These are phyloP conservation scores for Habrosyne pyritoides DNA, from an alignment of 2,888 invertebrate genomes.

Conservation along the genomic window DNA sequence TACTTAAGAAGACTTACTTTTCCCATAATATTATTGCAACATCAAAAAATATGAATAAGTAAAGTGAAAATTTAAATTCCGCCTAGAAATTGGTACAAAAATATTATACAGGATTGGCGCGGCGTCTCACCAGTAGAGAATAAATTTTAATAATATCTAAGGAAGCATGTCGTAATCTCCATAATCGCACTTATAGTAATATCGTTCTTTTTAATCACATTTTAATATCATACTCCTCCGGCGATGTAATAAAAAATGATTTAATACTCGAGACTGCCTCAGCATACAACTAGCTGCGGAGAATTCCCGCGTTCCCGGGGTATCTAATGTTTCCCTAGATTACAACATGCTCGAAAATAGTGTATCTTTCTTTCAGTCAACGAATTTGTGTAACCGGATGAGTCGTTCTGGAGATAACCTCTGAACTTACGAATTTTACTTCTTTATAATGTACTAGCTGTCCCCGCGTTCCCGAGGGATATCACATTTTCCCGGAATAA, in stretches of 20 bases:
- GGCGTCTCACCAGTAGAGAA: not conserved
- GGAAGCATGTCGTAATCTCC: conserved; percentile 5
- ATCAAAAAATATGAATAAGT: conserved; percentile 10
- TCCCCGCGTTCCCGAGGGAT: no score
- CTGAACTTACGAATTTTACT: no score
- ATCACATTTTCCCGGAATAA: no score
- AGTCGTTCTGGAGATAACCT: no score
- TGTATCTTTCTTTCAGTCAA: no score
- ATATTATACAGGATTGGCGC: not conserved
- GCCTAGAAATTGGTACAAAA: not conserved
- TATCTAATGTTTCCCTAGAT: no score
- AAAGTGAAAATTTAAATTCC: conserved; percentile 1
- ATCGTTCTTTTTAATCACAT: not conserved
- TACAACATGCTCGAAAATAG: no score
- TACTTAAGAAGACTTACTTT: no score
- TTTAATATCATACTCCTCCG: not conserved
- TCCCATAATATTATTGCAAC: no score
- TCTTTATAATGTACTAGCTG: no score
- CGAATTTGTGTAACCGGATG: no score
- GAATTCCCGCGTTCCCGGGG: no score
- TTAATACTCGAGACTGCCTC: not conserved
- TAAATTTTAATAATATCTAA: conserved; percentile 1
- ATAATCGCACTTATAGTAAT: not conserved
- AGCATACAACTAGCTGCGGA: not conserved
- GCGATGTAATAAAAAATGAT: conserved; percentile 3